phyloP scores from a whole-genome alignment of 2,888 invertebrate genomes.

The Clunio marinus region DNA sequence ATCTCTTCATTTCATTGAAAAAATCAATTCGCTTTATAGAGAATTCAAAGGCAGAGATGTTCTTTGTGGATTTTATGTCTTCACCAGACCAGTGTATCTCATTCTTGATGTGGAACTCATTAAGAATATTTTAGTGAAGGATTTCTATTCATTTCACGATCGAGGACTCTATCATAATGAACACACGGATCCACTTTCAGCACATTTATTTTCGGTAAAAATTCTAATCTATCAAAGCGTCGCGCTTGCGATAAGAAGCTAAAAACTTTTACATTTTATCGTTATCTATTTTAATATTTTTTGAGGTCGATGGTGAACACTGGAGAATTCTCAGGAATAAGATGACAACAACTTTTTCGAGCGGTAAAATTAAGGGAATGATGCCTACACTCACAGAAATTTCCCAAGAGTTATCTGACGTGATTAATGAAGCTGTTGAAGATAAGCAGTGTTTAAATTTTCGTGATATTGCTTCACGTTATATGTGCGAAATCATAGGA shows the following conservation, averaged over 20 bases:
- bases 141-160: conserved; percentile 35
- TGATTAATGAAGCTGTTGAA: conserved; percentile 17
- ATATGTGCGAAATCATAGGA: conserved; percentile 37
- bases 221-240: too few species aligned
- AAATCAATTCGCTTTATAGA: conserved; percentile 26
- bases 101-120: conserved; percentile 25
- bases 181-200: conserved; percentile 38
- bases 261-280: too few species aligned
- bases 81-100: conserved; percentile 11
- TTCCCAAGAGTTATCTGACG: background rate
- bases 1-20: conserved; percentile 27
- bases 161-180: conserved; percentile 39
- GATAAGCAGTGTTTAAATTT: conserved; percentile 9
- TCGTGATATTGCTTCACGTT: conserved; percentile 23
- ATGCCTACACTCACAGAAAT: conserved; percentile 12
- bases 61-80: conserved; percentile 31
- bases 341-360: conserved; percentile 33
- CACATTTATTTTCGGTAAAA: conserved; percentile 39
- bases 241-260: background rate
- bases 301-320: conserved; percentile 19
- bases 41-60: conserved; percentile 24
- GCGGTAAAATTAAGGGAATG: conserved; percentile 35
- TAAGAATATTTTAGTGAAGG: conserved; percentile 34
- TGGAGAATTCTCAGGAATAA: conserved; percentile 28
- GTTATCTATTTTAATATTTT: too few species aligned